phyloP scores from a whole-genome alignment of 2,113 vertebrate genomes.

The Meleagris gallopavo region DNA sequence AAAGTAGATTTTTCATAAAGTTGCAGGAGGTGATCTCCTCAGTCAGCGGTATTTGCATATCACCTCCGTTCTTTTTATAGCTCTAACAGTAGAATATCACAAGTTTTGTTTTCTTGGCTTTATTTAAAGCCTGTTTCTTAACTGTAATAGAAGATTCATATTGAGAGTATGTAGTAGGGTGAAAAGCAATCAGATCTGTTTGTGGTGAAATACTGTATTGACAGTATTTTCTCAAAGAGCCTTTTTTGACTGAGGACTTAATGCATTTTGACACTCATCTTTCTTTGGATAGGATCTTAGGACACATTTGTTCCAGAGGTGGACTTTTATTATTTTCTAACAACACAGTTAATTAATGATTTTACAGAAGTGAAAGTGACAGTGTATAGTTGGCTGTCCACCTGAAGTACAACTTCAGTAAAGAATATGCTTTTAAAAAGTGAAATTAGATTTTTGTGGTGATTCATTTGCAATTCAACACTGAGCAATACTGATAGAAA shows the following conservation, averaged over 20 bases:
- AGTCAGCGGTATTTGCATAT: not conserved
- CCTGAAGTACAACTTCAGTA: not conserved
- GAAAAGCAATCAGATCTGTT: not conserved
- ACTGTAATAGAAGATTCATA: not conserved
- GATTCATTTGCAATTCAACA: not conserved
- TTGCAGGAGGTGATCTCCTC: not conserved
- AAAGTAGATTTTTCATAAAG: not conserved
- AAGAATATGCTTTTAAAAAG: not conserved
- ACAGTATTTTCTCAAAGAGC: not conserved
- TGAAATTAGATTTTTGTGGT: not conserved
- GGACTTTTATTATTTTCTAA: not conserved
- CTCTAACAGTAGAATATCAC: not conserved
- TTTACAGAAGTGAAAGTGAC: not conserved
- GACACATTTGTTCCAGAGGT: not conserved
- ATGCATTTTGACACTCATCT: not conserved
- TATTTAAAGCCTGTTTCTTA: not conserved
- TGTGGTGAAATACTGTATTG: not conserved
- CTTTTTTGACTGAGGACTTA: not conserved
- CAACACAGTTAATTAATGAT: not conserved
- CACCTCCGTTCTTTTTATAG: not conserved
- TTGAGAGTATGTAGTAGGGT: not conserved
- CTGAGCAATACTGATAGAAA: not conserved
- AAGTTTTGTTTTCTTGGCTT: slow-evolving; percentile 1
- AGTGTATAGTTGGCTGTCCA: not conserved
- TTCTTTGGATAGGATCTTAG: not conserved